Percentiles rank a stretch among this genome's conserved stretches.
These are phyloP conservation scores for Halyomorpha halys DNA, from an alignment of 1,140 invertebrate genomes.

Conservation along the genomic window DNA sequence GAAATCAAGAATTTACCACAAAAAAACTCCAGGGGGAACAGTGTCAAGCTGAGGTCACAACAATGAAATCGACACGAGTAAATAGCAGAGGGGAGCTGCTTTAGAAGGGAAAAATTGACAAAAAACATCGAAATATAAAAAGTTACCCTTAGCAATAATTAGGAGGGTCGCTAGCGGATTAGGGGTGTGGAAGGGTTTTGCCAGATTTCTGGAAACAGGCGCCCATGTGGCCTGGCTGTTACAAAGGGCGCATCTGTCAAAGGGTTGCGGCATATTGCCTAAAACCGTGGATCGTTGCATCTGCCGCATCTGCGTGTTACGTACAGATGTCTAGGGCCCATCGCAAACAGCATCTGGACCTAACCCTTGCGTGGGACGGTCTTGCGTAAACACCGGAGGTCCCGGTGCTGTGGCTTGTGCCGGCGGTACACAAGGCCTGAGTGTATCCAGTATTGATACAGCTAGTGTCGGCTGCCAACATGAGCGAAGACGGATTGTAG, in stretches of 20 bases:
- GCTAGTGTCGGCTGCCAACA: too few species aligned
- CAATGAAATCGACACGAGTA: conserved; percentile 14
- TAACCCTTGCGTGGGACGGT: conserved; percentile 13
- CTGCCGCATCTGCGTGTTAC: neutral
- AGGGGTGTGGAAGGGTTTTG: conserved; percentile 12
- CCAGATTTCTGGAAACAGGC: conserved; percentile 15
- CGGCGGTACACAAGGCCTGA: neutral
- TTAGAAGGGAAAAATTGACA: conserved; percentile 4
- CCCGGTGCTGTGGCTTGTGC: neutral
- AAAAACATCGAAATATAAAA: conserved; percentile 4
- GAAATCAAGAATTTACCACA: conserved; percentile 15
- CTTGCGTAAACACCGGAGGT: conserved; percentile 12
- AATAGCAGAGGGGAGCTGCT: neutral
- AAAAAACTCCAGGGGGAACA: conserved; percentile 5
- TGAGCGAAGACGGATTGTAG: too few species aligned
- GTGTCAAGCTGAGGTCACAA: conserved; percentile 12
- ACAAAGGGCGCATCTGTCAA: conserved; percentile 11
- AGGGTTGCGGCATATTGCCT: conserved; percentile 10
- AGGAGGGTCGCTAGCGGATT: neutral
- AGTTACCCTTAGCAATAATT: neutral
- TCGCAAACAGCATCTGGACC: conserved; percentile 14
- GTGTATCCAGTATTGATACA: too few species aligned
- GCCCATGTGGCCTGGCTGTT: neutral
- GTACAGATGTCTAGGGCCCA: neutral
- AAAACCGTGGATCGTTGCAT: neutral